phyloP scores from a whole-genome alignment of 2,888 invertebrate species.

The Sturmia bella region DNA sequence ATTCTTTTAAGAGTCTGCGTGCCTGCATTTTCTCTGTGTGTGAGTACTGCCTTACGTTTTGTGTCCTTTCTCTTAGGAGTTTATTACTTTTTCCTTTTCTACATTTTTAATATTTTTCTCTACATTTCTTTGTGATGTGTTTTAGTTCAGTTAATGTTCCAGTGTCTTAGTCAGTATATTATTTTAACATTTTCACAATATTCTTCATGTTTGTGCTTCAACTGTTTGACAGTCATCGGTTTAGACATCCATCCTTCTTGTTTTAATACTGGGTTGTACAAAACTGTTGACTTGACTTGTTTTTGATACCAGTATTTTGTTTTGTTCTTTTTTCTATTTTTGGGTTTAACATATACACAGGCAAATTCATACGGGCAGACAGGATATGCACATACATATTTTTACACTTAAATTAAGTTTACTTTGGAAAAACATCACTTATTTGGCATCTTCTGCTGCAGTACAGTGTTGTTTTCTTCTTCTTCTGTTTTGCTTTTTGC shows the following conservation, averaged over 20 bases:
- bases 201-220: conserved; percentile 49
- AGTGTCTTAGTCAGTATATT: conserved; percentile 47
- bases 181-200: conserved; percentile 63
- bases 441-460: conserved; percentile 75
- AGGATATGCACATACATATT: conserved; percentile 11
- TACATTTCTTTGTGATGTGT: conserved; percentile 31
- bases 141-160: conserved; percentile 47
- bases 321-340: neutral
- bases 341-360: neutral
- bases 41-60: conserved; percentile 2
- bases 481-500: conserved; percentile 1
- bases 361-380: conserved; percentile 8
- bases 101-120: conserved; percentile 37
- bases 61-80: conserved; percentile 42
- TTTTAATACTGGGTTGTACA: conserved; percentile 61
- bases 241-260: conserved; percentile 69
- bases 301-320: conserved; percentile 42
- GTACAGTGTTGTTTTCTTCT: conserved; percentile 53
- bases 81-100: conserved; percentile 46
- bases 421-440: conserved; percentile 75
- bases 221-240: conserved; percentile 67
- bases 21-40: neutral
- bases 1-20: neutral
- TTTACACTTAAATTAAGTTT: conserved; percentile 71
- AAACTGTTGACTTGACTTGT: conserved; percentile 69